phyloP scores from a whole-genome alignment of 1,140 invertebrate species.

The Drosophila mayri region DNA sequence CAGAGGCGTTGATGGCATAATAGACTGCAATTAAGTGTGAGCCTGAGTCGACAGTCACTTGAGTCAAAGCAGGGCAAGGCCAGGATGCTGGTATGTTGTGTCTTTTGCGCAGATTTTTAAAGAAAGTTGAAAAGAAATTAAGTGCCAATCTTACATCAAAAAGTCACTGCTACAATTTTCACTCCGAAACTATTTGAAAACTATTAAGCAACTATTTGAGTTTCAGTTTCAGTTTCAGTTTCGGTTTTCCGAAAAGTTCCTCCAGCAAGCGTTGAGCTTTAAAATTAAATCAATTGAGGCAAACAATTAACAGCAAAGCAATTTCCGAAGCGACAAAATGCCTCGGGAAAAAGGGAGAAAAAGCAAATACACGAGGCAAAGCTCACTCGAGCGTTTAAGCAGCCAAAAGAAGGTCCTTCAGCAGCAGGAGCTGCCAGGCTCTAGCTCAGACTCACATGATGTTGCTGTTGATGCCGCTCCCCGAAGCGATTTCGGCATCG shows the following conservation, averaged over 20 bases:
- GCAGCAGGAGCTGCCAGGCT: constrained; percentile 1
- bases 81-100: constrained; percentile 49
- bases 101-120: constrained; percentile 49
- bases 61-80: constrained; percentile 40
- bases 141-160: constrained; percentile 26
- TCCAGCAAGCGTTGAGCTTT: constrained; percentile 50
- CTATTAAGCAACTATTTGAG: constrained; percentile 57
- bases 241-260: constrained; percentile 29
- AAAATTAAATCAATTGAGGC: constrained; percentile 75
- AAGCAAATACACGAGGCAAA: constrained; percentile 50
- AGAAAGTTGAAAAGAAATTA: not conserved
- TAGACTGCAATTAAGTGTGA: constrained; percentile 81
- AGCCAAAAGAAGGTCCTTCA: constrained; percentile 45
- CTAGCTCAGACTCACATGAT: constrained; percentile 36
- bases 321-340: constrained; percentile 76
- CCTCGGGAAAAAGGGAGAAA: constrained; percentile 45
- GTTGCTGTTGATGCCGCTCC: constrained; percentile 14
- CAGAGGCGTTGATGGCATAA: constrained; percentile 78
- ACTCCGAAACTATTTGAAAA: constrained; percentile 57
- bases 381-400: constrained; percentile 53
- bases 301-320: constrained; percentile 77
- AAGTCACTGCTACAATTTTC: constrained; percentile 23
- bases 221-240: constrained; percentile 42
- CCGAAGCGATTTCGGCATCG: constrained; percentile 29
- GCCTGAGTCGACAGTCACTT: constrained; percentile 71